Conservation (phyloP, 1,140 invertebrate species). For the Lineus longissimus region DNA sequence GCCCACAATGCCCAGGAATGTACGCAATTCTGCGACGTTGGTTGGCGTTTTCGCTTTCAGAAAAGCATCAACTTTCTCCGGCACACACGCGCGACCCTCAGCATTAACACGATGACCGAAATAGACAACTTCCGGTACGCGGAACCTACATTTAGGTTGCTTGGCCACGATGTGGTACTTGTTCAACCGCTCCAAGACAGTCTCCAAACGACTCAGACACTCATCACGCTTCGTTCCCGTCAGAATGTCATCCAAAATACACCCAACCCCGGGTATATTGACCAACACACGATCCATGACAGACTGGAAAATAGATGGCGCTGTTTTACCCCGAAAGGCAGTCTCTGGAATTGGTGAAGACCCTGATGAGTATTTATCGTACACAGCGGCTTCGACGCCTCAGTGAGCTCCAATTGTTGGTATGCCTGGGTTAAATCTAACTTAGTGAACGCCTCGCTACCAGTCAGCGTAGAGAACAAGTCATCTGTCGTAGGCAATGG, state of each 20-base stretch:
- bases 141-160: constrained; percentile 11
- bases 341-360: no score
- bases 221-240: not conserved
- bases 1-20: constrained; percentile 27
- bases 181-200: not conserved
- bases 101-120: no score
- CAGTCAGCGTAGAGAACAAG: constrained; percentile 14
- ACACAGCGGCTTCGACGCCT: no score
- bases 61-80: constrained; percentile 33
- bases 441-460: no score
- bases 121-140: no score
- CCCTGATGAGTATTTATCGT: no score
- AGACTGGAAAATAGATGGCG: not conserved
- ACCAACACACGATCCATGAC: no score
- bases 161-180: constrained; percentile 7
- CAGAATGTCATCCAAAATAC: not conserved
- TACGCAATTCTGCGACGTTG: constrained; percentile 32
- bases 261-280: not conserved
- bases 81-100: no score
- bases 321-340: not conserved
- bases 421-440: no score
- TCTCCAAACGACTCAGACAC: not conserved
- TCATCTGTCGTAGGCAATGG: not conserved
- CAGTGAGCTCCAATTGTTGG: no score
- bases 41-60: constrained; percentile 34